Conservation (phyloP, 1,140 invertebrate genomes). For the Drosophila trapezifrons region DNA sequence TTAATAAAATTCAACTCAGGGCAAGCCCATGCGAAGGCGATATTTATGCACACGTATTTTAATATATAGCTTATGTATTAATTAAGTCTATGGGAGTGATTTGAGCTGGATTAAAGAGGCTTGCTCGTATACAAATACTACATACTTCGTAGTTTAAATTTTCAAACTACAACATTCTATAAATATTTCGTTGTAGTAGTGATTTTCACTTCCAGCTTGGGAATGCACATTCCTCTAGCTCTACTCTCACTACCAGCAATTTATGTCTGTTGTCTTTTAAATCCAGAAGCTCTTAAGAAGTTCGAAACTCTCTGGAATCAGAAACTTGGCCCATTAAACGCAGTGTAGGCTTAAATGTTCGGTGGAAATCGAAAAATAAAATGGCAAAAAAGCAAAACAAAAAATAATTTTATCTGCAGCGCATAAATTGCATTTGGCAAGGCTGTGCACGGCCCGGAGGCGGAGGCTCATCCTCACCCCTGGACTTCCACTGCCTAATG, state of each 20-base stretch:
- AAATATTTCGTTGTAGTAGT: no score
- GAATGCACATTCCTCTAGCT: not conserved
- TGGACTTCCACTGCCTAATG: constrained; percentile 51
- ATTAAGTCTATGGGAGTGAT: not conserved
- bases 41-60: not conserved
- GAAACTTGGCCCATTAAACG: constrained; percentile 75
- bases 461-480: not conserved
- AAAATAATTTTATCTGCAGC: constrained; percentile 67
- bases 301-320: constrained; percentile 31
- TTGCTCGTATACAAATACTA: no score
- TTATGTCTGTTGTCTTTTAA: constrained; percentile 6
- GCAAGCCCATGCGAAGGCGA: not conserved
- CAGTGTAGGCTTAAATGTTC: constrained; percentile 45
- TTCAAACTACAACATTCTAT: not conserved
- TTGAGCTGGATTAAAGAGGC: not conserved
- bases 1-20: constrained; percentile 23
- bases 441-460: constrained; percentile 17
- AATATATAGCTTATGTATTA: not conserved
- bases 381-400: constrained; percentile 15
- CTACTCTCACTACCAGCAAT: not conserved
- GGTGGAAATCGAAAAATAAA: constrained; percentile 18
- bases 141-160: not conserved
- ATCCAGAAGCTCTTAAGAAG: constrained; percentile 9
- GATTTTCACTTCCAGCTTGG: not conserved
- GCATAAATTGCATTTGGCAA: constrained; percentile 75